These are phyloP conservation scores for Bucco capensis DNA, from an alignment of 2,113 vertebrate genomes.

Conservation along the genomic window DNA sequence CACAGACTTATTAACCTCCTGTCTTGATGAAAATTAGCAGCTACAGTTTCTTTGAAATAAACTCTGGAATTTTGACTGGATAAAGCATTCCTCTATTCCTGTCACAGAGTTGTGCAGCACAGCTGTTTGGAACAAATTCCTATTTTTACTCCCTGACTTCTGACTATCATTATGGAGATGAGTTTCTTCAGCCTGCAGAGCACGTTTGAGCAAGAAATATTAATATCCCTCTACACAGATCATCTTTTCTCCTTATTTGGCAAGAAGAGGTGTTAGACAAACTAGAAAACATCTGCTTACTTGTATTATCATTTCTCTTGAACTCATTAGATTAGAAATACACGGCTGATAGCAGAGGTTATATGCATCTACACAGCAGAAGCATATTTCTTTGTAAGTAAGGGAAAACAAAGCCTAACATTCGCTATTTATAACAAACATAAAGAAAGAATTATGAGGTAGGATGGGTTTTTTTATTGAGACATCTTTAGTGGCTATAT, in stretches of 20 bases:
- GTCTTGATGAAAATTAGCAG: slow-evolving; percentile 26
- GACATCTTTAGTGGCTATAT: not conserved
- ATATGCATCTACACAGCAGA: not conserved
- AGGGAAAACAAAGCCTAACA: not conserved
- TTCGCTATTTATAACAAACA: not conserved
- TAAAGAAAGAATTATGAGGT: not conserved
- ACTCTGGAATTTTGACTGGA: not conserved
- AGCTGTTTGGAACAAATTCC: slow-evolving; percentile 39
- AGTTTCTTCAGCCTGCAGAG: slow-evolving; percentile 26
- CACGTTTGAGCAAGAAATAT: slow-evolving; percentile 38
- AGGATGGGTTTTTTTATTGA: not conserved
- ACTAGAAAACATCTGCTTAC: slow-evolving; percentile 41
- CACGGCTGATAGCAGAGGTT: slow-evolving; percentile 34
- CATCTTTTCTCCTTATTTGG: slow-evolving; percentile 28
- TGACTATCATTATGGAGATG: slow-evolving; percentile 49
- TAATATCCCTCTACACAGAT: not conserved
- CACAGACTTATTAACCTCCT: slow-evolving; percentile 5
- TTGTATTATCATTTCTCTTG: slow-evolving; percentile 21
- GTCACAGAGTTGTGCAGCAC: slow-evolving; percentile 26
- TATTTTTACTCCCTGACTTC: slow-evolving; percentile 41
- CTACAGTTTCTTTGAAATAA: not conserved
- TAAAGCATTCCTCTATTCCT: not conserved
- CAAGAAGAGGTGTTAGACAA: not conserved
- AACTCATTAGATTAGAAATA: slow-evolving; percentile 24
- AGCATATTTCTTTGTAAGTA: not conserved